A percentile compares a stretch with the other conserved stretches of the same genome.
Evolutionary conservation across 1,140 invertebrate genomes (phyloP).

Genomic region (Drosophila sechellia): DNA sequence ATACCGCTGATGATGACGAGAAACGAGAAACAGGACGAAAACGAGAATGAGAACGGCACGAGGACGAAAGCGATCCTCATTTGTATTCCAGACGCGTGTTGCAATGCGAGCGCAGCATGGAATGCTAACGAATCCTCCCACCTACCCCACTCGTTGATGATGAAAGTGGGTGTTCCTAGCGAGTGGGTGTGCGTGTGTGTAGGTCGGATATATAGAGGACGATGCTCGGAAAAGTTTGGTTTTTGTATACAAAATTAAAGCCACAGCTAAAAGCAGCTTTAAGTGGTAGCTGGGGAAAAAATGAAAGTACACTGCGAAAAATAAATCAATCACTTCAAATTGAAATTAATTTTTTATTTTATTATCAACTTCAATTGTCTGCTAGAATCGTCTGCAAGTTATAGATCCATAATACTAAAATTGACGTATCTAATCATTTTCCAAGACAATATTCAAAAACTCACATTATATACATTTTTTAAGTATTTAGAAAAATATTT

Average conservation of each 20-base stretch:
- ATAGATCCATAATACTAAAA: too few species aligned
- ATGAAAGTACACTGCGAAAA: neutral
- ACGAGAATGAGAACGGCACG: conserved; percentile 25
- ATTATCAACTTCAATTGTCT: too few species aligned
- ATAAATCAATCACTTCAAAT: neutral
- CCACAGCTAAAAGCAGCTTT: conserved; percentile 45
- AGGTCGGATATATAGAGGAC: conserved; percentile 69
- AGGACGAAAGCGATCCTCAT: conserved; percentile 81
- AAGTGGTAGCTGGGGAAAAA: conserved; percentile 20
- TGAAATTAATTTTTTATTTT: neutral
- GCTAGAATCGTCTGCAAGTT: too few species aligned
- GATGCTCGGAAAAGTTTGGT: conserved; percentile 38
- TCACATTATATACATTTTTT: neutral
- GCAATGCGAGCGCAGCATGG: conserved; percentile 61
- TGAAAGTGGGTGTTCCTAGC: conserved; percentile 69
- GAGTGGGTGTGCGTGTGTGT: conserved; percentile 37
- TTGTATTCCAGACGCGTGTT: conserved; percentile 82
- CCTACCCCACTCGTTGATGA: conserved; percentile 45
- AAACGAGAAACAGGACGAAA: conserved; percentile 48
- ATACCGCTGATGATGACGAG: conserved; percentile 54
- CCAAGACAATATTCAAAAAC: neutral
- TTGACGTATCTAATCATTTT: too few species aligned
- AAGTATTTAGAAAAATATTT: neutral
- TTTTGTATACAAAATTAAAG: conserved; percentile 69
- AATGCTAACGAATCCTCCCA: conserved; percentile 68